A percentile compares a stretch with the other conserved stretches of the same genome.
Conservation (phyloP, 1,140 invertebrate genomes). For the Sycobia sp. region DNA sequence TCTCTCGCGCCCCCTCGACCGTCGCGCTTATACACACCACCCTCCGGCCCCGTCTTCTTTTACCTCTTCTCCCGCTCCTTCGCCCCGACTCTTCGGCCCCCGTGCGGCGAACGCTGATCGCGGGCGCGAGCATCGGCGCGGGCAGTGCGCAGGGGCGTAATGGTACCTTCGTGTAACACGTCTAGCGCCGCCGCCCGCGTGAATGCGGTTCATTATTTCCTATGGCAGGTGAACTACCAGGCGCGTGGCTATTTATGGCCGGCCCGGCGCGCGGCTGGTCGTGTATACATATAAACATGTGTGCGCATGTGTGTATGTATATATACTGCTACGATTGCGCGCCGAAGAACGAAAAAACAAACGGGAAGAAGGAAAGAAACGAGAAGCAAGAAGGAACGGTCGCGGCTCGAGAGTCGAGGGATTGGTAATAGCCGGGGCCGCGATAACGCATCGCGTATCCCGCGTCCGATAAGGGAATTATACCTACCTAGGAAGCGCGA, state of each 20-base stretch:
- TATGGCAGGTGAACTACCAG: slow-evolving; percentile 28
- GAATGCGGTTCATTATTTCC: slow-evolving; percentile 34
- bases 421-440: slow-evolving; percentile 13
- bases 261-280: slow-evolving; percentile 1
- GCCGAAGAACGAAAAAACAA: too few relatives aligned
- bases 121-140: too few relatives aligned
- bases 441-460: slow-evolving; percentile 24
- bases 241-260: neutral
- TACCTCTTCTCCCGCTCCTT: too few relatives aligned
- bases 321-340: too few relatives aligned
- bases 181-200: slow-evolving; percentile 16
- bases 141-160: slow-evolving; percentile 34
- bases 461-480: slow-evolving; percentile 27
- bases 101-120: too few relatives aligned
- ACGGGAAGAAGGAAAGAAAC: too few relatives aligned
- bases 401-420: too few relatives aligned
- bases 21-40: too few relatives aligned
- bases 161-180: slow-evolving; percentile 35
- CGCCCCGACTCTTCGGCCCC: too few relatives aligned
- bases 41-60: too few relatives aligned
- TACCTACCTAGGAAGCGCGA: slow-evolving; percentile 5
- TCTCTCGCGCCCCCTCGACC: slow-evolving; percentile 26
- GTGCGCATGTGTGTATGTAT: too few relatives aligned
- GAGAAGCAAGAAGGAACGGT: neutral
- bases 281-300: slow-evolving; percentile 19